Percentiles rank a stretch among this genome's conserved stretches.
These are phyloP conservation scores for Plemyria rubiginata DNA, from an alignment of 2,888 invertebrate species.

Conservation along the genomic window DNA sequence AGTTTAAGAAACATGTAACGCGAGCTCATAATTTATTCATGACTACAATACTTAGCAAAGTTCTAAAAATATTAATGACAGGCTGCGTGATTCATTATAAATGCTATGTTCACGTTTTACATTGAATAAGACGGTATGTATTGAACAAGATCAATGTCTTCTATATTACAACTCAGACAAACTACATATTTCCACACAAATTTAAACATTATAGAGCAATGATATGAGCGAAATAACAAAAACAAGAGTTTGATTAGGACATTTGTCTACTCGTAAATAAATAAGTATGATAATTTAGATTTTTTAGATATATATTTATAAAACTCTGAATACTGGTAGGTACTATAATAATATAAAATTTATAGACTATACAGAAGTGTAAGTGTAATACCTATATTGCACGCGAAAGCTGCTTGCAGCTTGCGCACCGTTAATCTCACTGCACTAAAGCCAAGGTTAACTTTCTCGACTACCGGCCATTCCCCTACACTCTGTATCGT, in stretches of 20 bases:
- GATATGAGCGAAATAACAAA: too few relatives aligned
- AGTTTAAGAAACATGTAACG: too few relatives aligned
- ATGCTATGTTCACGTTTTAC: constrained; percentile 50
- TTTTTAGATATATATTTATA: not conserved
- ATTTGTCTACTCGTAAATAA: too few relatives aligned
- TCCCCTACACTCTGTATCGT: constrained; percentile 15
- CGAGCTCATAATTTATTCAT: constrained; percentile 6
- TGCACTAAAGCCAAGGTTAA: constrained; percentile 73
- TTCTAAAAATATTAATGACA: constrained; percentile 75
- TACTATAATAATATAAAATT: not conserved
- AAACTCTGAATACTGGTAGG: not conserved
- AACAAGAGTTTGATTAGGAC: too few relatives aligned
- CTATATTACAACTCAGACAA: not conserved
- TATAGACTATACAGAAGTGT: not conserved
- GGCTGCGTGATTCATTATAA: constrained; percentile 58
- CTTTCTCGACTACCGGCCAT: constrained; percentile 69
- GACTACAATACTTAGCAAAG: constrained; percentile 44
- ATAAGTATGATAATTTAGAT: too few relatives aligned
- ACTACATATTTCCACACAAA: not conserved
- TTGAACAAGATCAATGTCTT: constrained; percentile 18
- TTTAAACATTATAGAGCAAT: too few relatives aligned
- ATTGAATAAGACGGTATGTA: constrained; percentile 39
- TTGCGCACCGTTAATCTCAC: constrained; percentile 64
- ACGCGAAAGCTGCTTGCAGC: constrained; percentile 64
- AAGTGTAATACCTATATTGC: constrained; percentile 29